Evolutionary conservation across 1,140 invertebrate species (phyloP).

Genomic region (Brachionus asplanchnoidis): DNA sequence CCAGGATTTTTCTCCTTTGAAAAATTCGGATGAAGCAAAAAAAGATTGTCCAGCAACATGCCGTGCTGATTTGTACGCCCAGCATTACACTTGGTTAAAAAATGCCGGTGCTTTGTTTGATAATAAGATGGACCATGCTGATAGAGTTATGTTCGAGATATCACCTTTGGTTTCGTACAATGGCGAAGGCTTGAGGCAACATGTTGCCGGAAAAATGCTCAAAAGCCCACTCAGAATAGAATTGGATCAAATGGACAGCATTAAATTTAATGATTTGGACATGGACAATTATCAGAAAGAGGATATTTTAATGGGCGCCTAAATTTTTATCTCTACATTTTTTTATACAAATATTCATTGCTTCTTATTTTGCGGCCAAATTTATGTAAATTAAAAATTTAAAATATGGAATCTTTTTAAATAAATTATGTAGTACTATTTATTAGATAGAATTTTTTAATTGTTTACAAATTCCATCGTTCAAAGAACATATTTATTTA

Average conservation of each 20-base stretch:
- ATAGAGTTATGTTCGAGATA: background rate
- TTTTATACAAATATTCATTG: no score
- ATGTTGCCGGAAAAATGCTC: constrained; percentile 6
- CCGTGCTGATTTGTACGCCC: background rate
- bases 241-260: background rate
- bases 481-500: no score
- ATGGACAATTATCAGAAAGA: background rate
- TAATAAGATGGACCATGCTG: background rate
- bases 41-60: constrained; percentile 19
- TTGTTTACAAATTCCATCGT: no score
- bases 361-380: background rate
- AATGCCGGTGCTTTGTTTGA: constrained; percentile 28
- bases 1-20: constrained; percentile 91
- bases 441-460: no score
- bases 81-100: constrained; percentile 23
- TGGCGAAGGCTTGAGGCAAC: constrained; percentile 7
- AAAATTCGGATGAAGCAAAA: constrained; percentile 63
- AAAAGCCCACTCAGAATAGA: background rate
- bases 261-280: constrained; percentile 21
- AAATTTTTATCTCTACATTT: background rate
- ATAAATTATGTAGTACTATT: no score
- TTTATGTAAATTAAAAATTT: background rate
- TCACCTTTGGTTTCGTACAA: constrained; percentile 35
- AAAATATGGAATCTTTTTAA: background rate
- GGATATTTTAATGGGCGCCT: constrained; percentile 18